Percentiles rank a stretch among this genome's conserved stretches.
phyloP scores from a whole-genome alignment of 2,113 vertebrate species.

The Gracilinanus agilis region DNA sequence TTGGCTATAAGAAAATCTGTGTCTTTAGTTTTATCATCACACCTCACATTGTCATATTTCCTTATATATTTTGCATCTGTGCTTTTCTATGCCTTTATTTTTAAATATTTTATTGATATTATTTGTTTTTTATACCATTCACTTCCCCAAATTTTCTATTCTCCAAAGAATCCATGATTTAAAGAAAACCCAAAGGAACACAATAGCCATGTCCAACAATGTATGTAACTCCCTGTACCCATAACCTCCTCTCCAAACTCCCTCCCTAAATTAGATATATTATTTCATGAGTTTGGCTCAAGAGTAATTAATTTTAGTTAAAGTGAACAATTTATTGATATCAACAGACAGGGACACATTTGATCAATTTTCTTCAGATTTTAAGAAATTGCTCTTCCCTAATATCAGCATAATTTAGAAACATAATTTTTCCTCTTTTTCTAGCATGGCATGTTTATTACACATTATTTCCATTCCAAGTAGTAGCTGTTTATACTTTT shows the following conservation, averaged over 20 bases:
- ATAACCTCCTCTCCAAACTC: neutral
- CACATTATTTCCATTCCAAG: constrained; percentile 16
- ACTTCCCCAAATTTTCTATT: neutral
- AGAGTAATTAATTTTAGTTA: constrained; percentile 28
- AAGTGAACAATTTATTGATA: neutral
- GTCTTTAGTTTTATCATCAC: neutral
- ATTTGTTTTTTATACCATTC: constrained; percentile 15
- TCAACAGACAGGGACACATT: neutral
- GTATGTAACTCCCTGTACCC: neutral
- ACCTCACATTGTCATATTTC: neutral
- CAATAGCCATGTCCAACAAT: neutral
- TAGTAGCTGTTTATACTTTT: constrained; percentile 9
- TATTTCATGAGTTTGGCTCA: neutral
- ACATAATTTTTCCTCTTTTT: neutral
- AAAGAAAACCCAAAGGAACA: neutral
- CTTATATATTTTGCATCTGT: neutral
- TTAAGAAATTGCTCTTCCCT: neutral
- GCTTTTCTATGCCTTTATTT: neutral
- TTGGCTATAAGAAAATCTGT: constrained; percentile 34
- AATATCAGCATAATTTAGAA: neutral
- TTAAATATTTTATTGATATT: neutral
- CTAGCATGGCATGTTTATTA: neutral
- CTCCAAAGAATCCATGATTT: neutral
- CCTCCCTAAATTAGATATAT: neutral
- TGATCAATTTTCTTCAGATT: constrained; percentile 6